These are phyloP conservation scores for Haemorhous mexicanus DNA, from an alignment of 2,113 vertebrate species.

Conservation along the genomic window DNA sequence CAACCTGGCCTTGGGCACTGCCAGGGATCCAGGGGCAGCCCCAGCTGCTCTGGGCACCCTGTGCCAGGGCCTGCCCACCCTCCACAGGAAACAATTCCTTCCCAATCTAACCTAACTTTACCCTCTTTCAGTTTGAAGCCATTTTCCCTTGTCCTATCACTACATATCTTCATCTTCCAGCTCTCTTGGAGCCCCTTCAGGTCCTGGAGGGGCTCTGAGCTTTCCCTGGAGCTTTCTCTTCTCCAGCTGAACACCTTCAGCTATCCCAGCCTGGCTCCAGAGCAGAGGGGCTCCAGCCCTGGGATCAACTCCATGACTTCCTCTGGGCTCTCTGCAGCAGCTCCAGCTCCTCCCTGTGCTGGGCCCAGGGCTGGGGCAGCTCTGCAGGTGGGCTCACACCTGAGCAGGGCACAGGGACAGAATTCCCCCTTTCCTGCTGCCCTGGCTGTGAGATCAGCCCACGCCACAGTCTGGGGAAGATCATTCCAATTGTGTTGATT, in stretches of 20 bases:
- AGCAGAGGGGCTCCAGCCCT: background rate
- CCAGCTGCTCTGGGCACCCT: background rate
- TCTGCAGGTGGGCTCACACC: background rate
- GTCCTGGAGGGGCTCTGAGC: background rate
- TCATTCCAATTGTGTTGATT: background rate
- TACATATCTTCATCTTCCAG: background rate
- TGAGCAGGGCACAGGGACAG: background rate
- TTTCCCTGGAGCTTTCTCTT: background rate
- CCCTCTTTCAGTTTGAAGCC: background rate
- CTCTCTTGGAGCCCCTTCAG: background rate
- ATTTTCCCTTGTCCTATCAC: background rate
- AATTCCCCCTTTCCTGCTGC: background rate
- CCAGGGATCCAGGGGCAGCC: background rate
- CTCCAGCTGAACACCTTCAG: background rate
- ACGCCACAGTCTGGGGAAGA: background rate
- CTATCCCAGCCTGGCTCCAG: background rate
- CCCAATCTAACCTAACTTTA: rapidly evolving
- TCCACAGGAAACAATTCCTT: rapidly evolving
- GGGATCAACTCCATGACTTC: background rate
- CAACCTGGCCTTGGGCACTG: background rate
- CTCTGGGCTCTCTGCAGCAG: background rate
- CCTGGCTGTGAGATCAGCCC: background rate
- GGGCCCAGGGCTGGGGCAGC: background rate
- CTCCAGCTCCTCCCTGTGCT: background rate
- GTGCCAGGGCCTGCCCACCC: background rate